A percentile compares a stretch with the other conserved stretches of the same genome.
Conservation (phyloP, 2,888 invertebrate genomes). For the Zygaena filipendulae region DNA sequence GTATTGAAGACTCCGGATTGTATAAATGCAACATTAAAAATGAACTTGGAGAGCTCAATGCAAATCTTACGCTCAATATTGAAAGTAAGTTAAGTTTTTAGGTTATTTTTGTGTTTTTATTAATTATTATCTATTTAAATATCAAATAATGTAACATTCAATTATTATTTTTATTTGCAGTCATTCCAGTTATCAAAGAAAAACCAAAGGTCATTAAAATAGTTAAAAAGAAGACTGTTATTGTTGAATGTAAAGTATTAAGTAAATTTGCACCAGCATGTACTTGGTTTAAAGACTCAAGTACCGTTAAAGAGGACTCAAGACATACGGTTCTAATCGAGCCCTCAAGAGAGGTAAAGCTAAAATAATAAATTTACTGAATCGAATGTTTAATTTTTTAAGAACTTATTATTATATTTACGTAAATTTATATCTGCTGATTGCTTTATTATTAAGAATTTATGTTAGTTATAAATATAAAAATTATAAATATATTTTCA, state of each 20-base stretch:
- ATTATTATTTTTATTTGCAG: slow-evolving; percentile 42
- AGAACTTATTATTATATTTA: too few relatives aligned
- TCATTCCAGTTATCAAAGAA: slow-evolving; percentile 93
- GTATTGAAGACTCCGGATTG: slow-evolving; percentile 94
- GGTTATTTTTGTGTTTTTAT: too few relatives aligned
- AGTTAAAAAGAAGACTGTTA: slow-evolving; percentile 90
- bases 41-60: slow-evolving; percentile 94
- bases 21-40: slow-evolving; percentile 99
- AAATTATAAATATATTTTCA: too few relatives aligned
- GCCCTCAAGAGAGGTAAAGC: slow-evolving; percentile 79
- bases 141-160: background rate
- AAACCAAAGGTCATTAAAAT: slow-evolving; percentile 92
- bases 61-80: slow-evolving; percentile 96
- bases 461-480: too few relatives aligned
- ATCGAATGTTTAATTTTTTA: background rate
- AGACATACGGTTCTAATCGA: slow-evolving; percentile 82
- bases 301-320: slow-evolving; percentile 79
- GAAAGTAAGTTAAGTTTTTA: slow-evolving; percentile 85
- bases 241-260: slow-evolving; percentile 93
- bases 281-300: slow-evolving; percentile 92
- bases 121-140: background rate
- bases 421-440: too few relatives aligned
- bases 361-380: too few relatives aligned
- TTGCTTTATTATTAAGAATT: too few relatives aligned
- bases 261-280: slow-evolving; percentile 94